A percentile compares a stretch with the other conserved stretches of the same genome.
Conservation (phyloP, 2,888 invertebrate genomes). For the Adelphocoris suturalis region DNA sequence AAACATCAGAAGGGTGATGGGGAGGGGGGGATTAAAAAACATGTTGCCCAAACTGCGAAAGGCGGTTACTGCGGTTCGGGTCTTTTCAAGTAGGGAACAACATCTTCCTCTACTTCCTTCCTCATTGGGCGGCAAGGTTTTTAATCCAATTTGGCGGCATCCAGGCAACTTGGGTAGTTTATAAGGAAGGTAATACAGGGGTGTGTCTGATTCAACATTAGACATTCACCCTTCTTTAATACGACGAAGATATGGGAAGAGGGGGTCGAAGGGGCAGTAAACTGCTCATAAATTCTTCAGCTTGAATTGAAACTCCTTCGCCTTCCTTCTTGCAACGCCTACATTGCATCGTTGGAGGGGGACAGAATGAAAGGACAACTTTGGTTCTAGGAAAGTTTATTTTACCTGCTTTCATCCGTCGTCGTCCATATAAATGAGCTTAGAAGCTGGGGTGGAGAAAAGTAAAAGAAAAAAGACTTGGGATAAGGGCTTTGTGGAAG, state of each 20-base stretch:
- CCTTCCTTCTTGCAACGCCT: background rate
- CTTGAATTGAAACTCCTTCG: constrained; percentile 68
- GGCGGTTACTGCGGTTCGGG: constrained; percentile 23
- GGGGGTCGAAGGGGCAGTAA: constrained; percentile 48
- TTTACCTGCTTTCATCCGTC: constrained; percentile 25
- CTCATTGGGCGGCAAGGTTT: constrained; percentile 45
- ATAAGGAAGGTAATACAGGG: constrained; percentile 63
- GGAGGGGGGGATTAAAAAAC: constrained; percentile 49
- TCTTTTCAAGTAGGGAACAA: constrained; percentile 47
- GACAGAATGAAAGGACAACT: constrained; percentile 29
- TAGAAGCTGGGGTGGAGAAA: background rate
- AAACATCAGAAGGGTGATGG: constrained; percentile 26
- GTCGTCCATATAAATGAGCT: constrained; percentile 37
- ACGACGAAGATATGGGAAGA: constrained; percentile 56
- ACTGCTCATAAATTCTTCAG: constrained; percentile 72
- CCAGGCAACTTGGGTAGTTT: constrained; percentile 33
- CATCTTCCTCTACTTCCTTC: constrained; percentile 9
- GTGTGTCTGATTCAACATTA: constrained; percentile 70
- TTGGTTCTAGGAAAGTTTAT: constrained; percentile 48
- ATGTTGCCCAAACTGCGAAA: constrained; percentile 38
- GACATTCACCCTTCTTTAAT: constrained; percentile 72
- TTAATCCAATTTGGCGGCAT: constrained; percentile 66
- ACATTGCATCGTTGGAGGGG: background rate
- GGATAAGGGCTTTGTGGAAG: constrained; percentile 13
- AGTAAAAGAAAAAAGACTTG: constrained; percentile 13